Evolutionary conservation across 2,113 vertebrate species (phyloP), one percentile per base, ranked within the genome.

Genomic region (Lethenteron camtschaticum): DNA sequence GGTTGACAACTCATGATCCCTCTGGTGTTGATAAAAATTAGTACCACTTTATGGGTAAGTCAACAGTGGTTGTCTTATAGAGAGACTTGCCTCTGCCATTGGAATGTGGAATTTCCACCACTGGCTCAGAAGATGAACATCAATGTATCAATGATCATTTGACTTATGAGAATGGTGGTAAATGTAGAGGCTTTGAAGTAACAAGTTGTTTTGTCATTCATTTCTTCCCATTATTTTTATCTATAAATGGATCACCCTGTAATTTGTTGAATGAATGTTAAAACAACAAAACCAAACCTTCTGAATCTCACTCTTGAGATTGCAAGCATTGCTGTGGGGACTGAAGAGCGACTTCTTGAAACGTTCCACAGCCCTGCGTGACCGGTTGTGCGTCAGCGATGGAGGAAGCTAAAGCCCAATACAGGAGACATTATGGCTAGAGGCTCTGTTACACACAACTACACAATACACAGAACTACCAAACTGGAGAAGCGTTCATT

Each of bases 291-390:
- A 70, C 57, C 71, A 75, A 56, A 92, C 81, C 83, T 87, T 91
- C 79, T 85, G 85, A 70, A 90, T 84, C 80, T 89, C 87, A 74
- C 78, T 79, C 74, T 92, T 95, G 75, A 95, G 77, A 73, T 81
- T 80, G 78, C 77, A 83, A 1, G 85, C 81, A 73, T 85, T 85
- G 56, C 85, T 94, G 69, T 83, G 83, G 12, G 75, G 74, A 66
- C 82, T 81, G 79, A 96, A 94, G 55, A 92, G 82, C 14, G 84
- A 84, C 76, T 89, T 92, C 78, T 90, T 95, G 74, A 89, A 88
- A 75, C 81, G 82, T 68, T 87, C 86, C 56, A 87, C 71, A 2
- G 83, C 73, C 68, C 83, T 83, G 63, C 84, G 82, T 78, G 84
- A 84, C 73, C 81, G 74, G 78, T 79, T 79, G 75, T 81, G 79